These are phyloP conservation scores for Chloroceryle aenea DNA, from an alignment of 2,113 vertebrate genomes.

Conservation along the genomic window DNA sequence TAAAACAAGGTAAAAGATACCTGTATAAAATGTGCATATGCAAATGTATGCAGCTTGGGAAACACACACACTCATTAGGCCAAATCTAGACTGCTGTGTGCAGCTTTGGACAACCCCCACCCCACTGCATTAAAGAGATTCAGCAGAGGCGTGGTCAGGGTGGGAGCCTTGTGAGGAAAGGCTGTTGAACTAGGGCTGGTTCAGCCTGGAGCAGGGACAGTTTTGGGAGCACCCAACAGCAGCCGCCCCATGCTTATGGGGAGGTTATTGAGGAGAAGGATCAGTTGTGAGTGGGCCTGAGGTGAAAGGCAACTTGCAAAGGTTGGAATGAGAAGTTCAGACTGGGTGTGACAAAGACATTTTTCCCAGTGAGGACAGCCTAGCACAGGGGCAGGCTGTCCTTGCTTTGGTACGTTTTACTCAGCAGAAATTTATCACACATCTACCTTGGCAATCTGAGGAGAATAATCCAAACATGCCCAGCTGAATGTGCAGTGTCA, in stretches of 20 bases:
- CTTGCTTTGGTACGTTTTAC: rapidly evolving
- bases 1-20: neutral
- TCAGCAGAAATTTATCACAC: neutral
- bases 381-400: neutral
- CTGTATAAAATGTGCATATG: neutral
- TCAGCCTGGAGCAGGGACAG: neutral
- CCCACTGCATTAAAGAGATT: neutral
- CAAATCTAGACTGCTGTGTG: neutral
- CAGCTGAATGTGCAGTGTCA: rapidly evolving
- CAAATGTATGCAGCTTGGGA: neutral
- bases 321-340: neutral
- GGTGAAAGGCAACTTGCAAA: neutral
- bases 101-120: neutral
- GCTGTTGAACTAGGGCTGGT: neutral
- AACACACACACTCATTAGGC: neutral
- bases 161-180: neutral
- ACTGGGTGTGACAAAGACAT: neutral
- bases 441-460: neutral
- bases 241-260: rapidly evolving
- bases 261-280: rapidly evolving
- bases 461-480: neutral
- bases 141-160: neutral
- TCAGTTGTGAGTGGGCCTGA: rapidly evolving
- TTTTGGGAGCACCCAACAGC: neutral
- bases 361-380: neutral